phyloP scores from a whole-genome alignment of 2,797 vertebrate species.

The Thamnophis elegans region DNA sequence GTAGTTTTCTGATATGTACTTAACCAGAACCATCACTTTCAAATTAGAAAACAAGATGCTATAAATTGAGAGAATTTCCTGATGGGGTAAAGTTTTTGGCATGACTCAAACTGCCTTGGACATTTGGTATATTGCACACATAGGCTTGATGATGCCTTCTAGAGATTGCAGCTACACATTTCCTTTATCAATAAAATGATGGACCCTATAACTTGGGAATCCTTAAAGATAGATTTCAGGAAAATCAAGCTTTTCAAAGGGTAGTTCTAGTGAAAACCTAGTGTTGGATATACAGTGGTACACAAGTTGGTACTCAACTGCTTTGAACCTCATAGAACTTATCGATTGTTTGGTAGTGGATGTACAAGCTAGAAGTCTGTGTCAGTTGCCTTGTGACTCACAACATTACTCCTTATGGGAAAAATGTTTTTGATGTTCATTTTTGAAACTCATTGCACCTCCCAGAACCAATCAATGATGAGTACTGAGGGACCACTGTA shows the following conservation, averaged over 20 bases:
- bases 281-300: neutral
- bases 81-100: neutral
- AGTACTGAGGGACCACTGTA: too few species aligned
- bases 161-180: neutral
- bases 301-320: too few species aligned
- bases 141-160: neutral
- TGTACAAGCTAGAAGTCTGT: too few species aligned
- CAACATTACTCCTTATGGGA: too few species aligned
- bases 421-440: too few species aligned
- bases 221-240: neutral
- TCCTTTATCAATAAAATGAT: neutral
- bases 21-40: neutral
- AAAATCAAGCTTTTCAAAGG: neutral
- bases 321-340: too few species aligned
- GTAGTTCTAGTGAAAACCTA: neutral
- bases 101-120: neutral
- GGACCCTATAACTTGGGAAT: neutral
- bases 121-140: neutral
- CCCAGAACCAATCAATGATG: too few species aligned
- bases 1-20: neutral
- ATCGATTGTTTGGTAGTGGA: too few species aligned
- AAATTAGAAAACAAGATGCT: neutral
- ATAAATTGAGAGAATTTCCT: neutral
- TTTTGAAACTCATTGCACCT: too few species aligned
- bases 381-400: too few species aligned